Evolutionary conservation across 2,113 vertebrate genomes (phyloP).

Genomic region (Corapipo altera): DNA sequence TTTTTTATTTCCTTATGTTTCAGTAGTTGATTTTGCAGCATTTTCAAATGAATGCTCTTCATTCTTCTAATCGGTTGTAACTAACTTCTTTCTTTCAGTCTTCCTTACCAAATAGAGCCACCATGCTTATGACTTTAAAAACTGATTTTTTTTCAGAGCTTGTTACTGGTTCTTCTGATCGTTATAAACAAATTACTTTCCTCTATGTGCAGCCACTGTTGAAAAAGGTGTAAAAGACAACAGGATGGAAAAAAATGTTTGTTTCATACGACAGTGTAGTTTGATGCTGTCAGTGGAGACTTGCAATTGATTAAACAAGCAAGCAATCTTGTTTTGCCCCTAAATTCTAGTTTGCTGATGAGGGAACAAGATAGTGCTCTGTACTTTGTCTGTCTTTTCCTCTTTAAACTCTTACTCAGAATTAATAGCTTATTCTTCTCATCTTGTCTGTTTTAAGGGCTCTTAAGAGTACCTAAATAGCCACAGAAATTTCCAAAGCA

Average conservation of each 20-base stretch:
- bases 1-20: background rate
- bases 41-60: background rate
- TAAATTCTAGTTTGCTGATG: background rate
- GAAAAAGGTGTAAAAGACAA: background rate
- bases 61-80: background rate
- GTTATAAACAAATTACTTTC: background rate
- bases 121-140: background rate
- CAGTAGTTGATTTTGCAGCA: background rate
- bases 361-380: background rate
- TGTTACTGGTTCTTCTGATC: background rate
- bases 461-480: background rate
- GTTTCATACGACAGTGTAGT: background rate
- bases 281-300: background rate
- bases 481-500: background rate
- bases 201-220: background rate
- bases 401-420: background rate
- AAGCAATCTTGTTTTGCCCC: background rate
- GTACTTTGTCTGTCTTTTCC: background rate
- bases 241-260: background rate
- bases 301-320: background rate
- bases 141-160: background rate
- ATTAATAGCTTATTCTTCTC: background rate
- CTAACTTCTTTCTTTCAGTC: background rate
- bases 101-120: background rate
- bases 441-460: background rate